Evolutionary conservation across 2,113 vertebrate species (phyloP).

Genomic region (Hipposideros armiger): DNA sequence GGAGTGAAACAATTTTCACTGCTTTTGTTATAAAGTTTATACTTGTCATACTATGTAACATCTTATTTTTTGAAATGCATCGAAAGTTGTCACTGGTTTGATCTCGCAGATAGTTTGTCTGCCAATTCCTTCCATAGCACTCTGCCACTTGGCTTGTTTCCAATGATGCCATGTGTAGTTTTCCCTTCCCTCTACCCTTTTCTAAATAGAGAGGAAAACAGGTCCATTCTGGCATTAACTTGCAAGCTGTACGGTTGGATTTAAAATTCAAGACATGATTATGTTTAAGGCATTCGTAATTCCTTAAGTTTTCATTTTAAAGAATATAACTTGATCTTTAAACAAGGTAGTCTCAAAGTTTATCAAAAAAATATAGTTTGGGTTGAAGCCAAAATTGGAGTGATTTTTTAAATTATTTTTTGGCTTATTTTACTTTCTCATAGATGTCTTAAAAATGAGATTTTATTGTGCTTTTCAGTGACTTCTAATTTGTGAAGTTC

Average conservation of each 20-base stretch:
- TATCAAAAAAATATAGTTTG: not conserved
- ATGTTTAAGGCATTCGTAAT: constrained; percentile 46
- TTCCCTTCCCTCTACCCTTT: constrained; percentile 58
- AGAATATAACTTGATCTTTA: constrained; percentile 50
- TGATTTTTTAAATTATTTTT: constrained; percentile 43
- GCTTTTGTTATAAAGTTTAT: constrained; percentile 83
- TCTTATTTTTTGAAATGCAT: constrained; percentile 77
- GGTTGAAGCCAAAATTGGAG: not conserved
- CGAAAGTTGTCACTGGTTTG: constrained; percentile 73
- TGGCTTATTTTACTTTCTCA: constrained; percentile 54
- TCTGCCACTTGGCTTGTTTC: constrained; percentile 76
- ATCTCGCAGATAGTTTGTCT: constrained; percentile 64
- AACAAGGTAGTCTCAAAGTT: constrained; percentile 29
- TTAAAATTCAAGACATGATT: constrained; percentile 81
- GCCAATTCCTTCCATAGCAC: constrained; percentile 74
- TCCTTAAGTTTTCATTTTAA: constrained; percentile 56
- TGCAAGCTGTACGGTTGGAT: constrained; percentile 78
- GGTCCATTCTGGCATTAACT: constrained; percentile 67
- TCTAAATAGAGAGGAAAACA: constrained; percentile 83
- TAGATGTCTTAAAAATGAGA: constrained; percentile 25
- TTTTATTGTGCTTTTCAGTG: not conserved
- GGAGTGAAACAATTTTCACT: constrained; percentile 74
- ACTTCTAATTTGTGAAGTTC: constrained; percentile 12
- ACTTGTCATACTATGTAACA: constrained; percentile 77
- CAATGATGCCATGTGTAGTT: constrained; percentile 73